phyloP scores from a whole-genome alignment of 1,140 invertebrate species.

The Lerema accius region DNA sequence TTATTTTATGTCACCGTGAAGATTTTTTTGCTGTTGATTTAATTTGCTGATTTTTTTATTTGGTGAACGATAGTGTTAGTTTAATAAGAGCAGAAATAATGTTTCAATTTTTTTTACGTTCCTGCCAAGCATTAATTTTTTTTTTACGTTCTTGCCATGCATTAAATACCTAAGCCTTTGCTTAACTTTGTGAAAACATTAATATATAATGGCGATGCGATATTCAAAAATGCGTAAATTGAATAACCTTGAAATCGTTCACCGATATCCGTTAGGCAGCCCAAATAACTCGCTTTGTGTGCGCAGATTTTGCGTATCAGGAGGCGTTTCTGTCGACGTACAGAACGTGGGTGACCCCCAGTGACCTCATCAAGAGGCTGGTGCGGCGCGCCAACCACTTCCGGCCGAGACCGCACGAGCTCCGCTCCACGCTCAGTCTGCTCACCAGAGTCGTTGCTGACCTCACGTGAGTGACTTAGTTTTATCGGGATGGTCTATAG shows the following conservation, averaged over 20 bases:
- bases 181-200: no score
- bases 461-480: slow-evolving; percentile 96
- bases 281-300: slow-evolving; percentile 32
- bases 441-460: slow-evolving; percentile 96
- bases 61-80: slow-evolving; percentile 19
- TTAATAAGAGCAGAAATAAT: slow-evolving; percentile 5
- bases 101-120: no score
- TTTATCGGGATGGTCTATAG: no score
- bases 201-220: background rate
- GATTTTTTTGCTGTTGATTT: no score
- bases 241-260: no score
- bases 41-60: slow-evolving; percentile 2
- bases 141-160: no score
- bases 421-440: slow-evolving; percentile 90
- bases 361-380: slow-evolving; percentile 93
- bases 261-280: background rate
- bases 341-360: slow-evolving; percentile 95
- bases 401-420: slow-evolving; percentile 88
- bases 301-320: slow-evolving; percentile 95
- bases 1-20: no score
- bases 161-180: no score
- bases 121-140: no score
- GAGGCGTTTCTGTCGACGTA: slow-evolving; percentile 99
- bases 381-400: slow-evolving; percentile 91
- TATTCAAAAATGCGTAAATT: no score